These are phyloP conservation scores for Bothrops alternatus DNA, from an alignment of 2,797 vertebrate species.

Conservation along the genomic window DNA sequence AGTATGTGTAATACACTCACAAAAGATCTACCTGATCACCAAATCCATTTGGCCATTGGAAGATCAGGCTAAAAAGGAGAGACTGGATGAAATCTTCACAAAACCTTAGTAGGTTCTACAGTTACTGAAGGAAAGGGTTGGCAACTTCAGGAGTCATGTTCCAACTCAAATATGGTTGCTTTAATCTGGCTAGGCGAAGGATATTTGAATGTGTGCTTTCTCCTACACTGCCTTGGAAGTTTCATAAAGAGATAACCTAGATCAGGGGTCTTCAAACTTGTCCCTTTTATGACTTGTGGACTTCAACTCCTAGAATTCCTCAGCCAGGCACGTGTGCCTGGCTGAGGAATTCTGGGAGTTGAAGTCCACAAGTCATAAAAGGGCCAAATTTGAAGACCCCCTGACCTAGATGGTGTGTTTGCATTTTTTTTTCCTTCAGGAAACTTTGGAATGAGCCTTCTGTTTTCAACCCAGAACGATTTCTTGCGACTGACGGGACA, in stretches of 20 bases:
- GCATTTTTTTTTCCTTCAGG: slow-evolving; percentile 56
- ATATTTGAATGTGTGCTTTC: not conserved
- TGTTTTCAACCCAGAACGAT: slow-evolving; percentile 83
- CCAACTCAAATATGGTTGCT: not conserved
- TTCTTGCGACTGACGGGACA: slow-evolving; percentile 72
- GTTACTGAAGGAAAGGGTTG: not conserved
- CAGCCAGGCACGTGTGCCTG: too few relatives aligned
- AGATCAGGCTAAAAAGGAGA: not conserved
- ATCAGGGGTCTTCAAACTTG: too few relatives aligned
- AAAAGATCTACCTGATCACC: not conserved
- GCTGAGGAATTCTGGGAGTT: too few relatives aligned
- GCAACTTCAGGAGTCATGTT: not conserved
- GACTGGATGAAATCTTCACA: not conserved
- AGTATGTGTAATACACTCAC: not conserved
- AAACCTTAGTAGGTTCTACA: not conserved
- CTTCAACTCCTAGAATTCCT: too few relatives aligned
- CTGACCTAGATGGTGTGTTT: not conserved
- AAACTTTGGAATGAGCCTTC: slow-evolving; percentile 85
- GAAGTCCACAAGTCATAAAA: too few relatives aligned
- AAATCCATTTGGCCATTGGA: not conserved
- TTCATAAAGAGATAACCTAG: fast-evolving
- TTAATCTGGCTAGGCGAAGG: not conserved
- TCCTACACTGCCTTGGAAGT: not conserved
- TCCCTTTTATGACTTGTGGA: too few relatives aligned
- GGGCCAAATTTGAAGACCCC: too few relatives aligned